Evolutionary conservation across 2,797 vertebrate genomes (phyloP).

Genomic region (Myotis myotis): DNA sequence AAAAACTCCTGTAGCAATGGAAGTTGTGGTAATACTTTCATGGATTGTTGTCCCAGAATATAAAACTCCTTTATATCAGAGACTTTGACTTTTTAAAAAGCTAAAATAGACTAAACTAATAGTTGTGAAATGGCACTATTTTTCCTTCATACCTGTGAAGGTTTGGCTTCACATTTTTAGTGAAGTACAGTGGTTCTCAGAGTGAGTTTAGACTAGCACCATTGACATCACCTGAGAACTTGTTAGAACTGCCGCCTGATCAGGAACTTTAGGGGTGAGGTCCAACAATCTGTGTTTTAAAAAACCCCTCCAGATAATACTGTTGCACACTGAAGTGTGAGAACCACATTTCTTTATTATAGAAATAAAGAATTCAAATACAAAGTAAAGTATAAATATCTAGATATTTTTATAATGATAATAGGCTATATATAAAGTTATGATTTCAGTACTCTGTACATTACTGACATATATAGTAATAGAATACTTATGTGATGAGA

Average conservation of each 20-base stretch:
- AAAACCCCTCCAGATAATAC: neutral
- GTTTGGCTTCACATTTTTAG: neutral
- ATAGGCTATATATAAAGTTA: neutral
- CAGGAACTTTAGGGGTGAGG: neutral
- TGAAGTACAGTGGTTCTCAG: neutral
- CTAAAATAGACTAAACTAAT: neutral
- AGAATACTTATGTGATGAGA: neutral
- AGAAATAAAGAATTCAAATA: conserved; percentile 2
- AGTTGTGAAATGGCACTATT: neutral
- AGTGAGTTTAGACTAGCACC: neutral
- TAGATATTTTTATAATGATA: neutral
- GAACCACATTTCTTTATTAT: neutral
- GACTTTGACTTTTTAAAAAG: neutral
- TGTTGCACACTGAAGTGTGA: neutral
- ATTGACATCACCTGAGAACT: neutral
- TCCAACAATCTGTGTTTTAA: neutral
- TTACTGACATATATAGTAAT: neutral
- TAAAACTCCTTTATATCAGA: neutral
- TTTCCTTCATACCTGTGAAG: neutral
- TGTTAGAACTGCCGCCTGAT: neutral
- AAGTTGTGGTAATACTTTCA: neutral
- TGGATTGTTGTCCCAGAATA: neutral
- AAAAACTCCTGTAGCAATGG: neutral
- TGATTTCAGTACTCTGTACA: neutral
- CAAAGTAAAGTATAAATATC: neutral